These are phyloP conservation scores for Troides aeacus DNA, from an alignment of 2,888 invertebrate species.

Conservation along the genomic window DNA sequence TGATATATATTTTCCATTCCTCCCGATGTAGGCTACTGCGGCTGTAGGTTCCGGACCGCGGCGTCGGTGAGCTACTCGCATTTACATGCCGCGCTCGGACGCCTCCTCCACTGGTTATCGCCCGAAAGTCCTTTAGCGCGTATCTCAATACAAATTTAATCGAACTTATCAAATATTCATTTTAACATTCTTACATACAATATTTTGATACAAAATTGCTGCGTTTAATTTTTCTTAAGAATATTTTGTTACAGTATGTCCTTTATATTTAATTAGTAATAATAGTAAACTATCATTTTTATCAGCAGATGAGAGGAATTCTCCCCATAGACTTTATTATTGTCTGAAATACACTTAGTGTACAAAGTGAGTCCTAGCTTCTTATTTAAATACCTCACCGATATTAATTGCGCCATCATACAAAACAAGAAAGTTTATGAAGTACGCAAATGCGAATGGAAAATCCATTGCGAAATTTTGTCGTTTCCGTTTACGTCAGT, in stretches of 20 bases:
- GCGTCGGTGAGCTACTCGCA: conserved; percentile 50
- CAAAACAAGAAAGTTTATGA: not conserved
- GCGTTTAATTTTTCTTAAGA: not conserved
- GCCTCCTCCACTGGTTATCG: conserved; percentile 43
- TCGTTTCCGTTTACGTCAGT: conserved; percentile 13
- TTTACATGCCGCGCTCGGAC: conserved; percentile 66
- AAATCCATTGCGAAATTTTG: conserved; percentile 5
- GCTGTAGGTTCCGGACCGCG: conserved; percentile 61
- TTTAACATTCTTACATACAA: not conserved
- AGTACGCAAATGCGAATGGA: not conserved
- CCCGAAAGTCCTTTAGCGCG: conserved; percentile 28
- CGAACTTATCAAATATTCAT: not conserved
- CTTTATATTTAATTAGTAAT: too few species aligned
- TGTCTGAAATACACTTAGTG: too few species aligned
- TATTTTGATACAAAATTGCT: not conserved
- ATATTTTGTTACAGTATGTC: not conserved
- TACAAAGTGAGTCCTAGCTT: too few species aligned
- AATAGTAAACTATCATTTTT: too few species aligned
- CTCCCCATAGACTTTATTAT: too few species aligned
- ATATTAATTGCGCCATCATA: too few species aligned
- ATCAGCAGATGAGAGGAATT: too few species aligned
- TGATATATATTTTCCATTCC: conserved; percentile 78
- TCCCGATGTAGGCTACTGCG: conserved; percentile 71
- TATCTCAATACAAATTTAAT: conserved; percentile 23
- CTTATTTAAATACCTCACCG: too few species aligned